Conservation (phyloP, 1,140 invertebrate species). For the Nephila pilipes region DNA sequence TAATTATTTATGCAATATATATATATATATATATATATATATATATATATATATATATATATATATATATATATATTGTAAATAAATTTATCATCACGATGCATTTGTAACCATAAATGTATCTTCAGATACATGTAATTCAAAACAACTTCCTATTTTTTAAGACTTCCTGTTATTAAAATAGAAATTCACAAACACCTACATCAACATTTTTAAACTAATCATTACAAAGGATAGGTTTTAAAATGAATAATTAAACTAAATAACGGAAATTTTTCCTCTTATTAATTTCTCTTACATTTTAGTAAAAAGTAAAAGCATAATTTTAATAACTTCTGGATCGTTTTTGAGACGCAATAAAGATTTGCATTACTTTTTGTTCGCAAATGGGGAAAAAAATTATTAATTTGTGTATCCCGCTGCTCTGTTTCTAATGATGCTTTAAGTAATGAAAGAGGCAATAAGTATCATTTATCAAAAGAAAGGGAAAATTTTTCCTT, state of each 20-base stretch:
- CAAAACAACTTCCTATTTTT: not conserved
- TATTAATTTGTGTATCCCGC: not conserved
- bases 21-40: too few relatives aligned
- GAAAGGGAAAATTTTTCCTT: slow-evolving; percentile 1
- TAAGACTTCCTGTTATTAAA: not conserved
- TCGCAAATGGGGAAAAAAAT: not conserved
- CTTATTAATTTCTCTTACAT: not conserved
- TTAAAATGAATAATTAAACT: slow-evolving; percentile 5
- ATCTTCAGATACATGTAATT: too few relatives aligned
- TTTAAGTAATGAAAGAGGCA: slow-evolving; percentile 47
- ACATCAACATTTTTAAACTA: not conserved
- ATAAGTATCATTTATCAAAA: slow-evolving; percentile 60
- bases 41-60: too few relatives aligned
- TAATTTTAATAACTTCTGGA: slow-evolving; percentile 21
- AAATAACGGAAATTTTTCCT: not conserved
- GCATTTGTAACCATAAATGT: too few relatives aligned
- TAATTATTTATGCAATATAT: too few relatives aligned
- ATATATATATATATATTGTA: too few relatives aligned
- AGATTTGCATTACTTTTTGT: slow-evolving; percentile 20
- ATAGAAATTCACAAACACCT: not conserved
- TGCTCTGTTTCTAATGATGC: slow-evolving; percentile 29
- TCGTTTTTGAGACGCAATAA: slow-evolving; percentile 17
- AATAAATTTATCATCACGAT: too few relatives aligned
- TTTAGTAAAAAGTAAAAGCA: not conserved
- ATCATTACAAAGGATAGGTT: not conserved